Base-by-base conservation (phyloP, 2,113 vertebrate species). In the Bombycilla garrulus region DNA sequence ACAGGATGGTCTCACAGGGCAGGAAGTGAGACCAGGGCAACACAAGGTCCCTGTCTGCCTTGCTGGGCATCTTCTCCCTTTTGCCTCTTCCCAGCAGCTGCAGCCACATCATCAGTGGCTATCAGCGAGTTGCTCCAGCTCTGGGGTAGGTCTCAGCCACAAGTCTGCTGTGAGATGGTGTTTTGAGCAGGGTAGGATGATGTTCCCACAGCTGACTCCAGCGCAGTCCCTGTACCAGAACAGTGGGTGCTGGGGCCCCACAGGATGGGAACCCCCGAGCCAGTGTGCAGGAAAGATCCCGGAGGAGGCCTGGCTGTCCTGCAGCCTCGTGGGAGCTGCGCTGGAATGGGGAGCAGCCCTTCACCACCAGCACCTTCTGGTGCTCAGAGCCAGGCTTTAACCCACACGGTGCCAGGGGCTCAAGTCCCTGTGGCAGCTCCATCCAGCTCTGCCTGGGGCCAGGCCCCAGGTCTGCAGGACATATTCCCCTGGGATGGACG, bases 241-340 rank as follows among this genome's bases (percentile, higher is more conserved):
- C 12, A 6, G 2, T 22, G 33, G 16, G 14, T 56, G 12, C 33
- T 64, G 5, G 26, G 21, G 29, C 42, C 24, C 29, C 25, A 17
- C 0, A 0, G 16, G 23, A 42, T 3, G 33, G 17, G 12, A 51
- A 10, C 29, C 6, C 5, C 25, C 0, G 18, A 83, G n/a, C 29
- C 1, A 2, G 36, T 21, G 36, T 76, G 64, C 48, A 65, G 40
- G 21, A 80, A 60, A 64, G 35, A 47, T 67, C 47, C 42, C 12
- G n/a, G 15, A 25, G 0, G 0, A 73, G n/a, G 65, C 21, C 28
- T 3, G 2, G 48, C 13, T 3, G 1, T 53, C n/a, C 73, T 64
- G 79, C 83, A 90, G 35, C 42, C 42, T 67, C 0, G 0, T 26
- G 38, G 13, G 74, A 74, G 23, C 81, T 42, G 45, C 0, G 0